phyloP scores from a whole-genome alignment of 1,140 invertebrate species.

The Dendroctonus ponderosae region DNA sequence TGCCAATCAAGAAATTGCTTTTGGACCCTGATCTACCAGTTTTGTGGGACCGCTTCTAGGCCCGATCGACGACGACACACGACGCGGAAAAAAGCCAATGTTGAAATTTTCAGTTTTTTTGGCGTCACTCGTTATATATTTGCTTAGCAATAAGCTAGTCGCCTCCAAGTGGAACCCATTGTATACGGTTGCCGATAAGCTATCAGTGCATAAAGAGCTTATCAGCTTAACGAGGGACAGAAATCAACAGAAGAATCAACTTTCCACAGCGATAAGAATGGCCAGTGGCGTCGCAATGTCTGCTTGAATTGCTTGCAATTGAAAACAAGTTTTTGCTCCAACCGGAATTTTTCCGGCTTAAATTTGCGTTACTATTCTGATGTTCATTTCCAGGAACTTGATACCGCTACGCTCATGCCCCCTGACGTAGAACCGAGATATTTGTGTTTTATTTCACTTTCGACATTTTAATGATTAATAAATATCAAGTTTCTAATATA shows the following conservation, averaged over 20 bases:
- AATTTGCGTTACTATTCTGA: too few species aligned
- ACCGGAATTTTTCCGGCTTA: too few species aligned
- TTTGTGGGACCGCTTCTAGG: conserved; percentile 25
- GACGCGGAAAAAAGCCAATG: conserved; percentile 1
- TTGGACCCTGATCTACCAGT: conserved; percentile 29
- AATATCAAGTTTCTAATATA: too few species aligned
- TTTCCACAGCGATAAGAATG: conserved; percentile 4
- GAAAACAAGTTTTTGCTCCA: too few species aligned
- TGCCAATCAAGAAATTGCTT: conserved; percentile 32
- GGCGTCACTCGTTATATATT: too few species aligned
- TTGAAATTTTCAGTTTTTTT: conserved; percentile 4
- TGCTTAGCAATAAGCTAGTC: neutral
- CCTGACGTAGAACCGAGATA: too few species aligned
- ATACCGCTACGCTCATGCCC: too few species aligned
- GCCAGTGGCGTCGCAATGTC: conserved; percentile 9
- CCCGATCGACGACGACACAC: neutral
- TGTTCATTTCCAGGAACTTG: too few species aligned
- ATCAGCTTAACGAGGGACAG: conserved; percentile 15
- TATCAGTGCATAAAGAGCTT: conserved; percentile 12
- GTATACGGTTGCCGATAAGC: conserved; percentile 6
- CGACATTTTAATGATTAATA: too few species aligned
- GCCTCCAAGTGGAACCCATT: conserved; percentile 4
- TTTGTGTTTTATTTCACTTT: too few species aligned
- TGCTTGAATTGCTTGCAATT: neutral
- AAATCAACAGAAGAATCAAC: conserved; percentile 14